phyloP scores from a whole-genome alignment of 2,113 vertebrate genomes.

The Pampusana beccarii region DNA sequence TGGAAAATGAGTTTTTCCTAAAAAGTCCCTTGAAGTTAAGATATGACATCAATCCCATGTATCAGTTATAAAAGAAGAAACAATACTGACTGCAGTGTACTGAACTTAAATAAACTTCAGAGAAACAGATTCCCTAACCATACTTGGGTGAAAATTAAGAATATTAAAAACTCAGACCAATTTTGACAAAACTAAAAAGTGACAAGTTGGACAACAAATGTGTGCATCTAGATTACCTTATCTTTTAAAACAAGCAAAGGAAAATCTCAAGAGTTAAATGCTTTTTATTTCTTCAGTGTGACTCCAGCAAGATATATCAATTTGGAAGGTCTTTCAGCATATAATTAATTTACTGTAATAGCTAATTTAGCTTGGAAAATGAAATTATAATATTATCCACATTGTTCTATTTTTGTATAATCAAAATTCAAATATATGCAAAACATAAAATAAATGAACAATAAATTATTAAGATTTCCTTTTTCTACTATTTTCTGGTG shows the following conservation, averaged over 20 bases:
- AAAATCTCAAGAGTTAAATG: neutral
- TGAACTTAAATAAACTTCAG: neutral
- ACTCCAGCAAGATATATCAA: neutral
- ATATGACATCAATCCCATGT: neutral
- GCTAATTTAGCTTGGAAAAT: neutral
- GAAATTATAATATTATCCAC: neutral
- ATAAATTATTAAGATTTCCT: accelerated
- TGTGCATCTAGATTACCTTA: neutral
- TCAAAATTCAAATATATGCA: neutral
- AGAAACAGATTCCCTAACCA: neutral
- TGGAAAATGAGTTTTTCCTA: neutral
- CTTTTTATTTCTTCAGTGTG: neutral
- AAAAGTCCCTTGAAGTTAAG: neutral
- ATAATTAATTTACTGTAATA: neutral
- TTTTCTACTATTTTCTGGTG: neutral
- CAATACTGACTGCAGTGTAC: neutral
- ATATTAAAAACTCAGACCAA: neutral
- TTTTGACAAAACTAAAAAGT: neutral
- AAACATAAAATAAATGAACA: neutral
- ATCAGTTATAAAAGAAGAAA: neutral
- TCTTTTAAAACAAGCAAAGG: neutral
- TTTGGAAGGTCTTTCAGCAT: neutral
- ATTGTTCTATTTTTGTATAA: neutral
- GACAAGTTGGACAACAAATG: neutral
- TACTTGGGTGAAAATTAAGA: neutral